phyloP scores from a whole-genome alignment of 2,113 vertebrate genomes.

The Callipepla californica region DNA sequence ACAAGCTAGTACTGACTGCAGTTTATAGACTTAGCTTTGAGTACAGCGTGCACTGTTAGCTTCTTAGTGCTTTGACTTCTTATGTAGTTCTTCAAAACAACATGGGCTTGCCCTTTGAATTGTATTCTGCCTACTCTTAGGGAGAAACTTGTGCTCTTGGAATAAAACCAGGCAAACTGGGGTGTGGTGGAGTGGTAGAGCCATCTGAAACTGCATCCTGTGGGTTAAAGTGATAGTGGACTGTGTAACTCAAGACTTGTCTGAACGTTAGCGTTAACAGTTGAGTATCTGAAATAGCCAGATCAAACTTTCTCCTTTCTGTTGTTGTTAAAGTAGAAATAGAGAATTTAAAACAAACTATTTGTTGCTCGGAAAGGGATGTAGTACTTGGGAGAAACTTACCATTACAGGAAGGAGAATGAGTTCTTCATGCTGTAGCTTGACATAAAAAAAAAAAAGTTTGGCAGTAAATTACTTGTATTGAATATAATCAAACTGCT shows the following conservation, averaged over 20 bases:
- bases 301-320: background rate
- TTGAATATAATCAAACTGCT: background rate
- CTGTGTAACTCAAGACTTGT: background rate
- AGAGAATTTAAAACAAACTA: background rate
- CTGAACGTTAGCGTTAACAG: background rate
- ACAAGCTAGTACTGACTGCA: background rate
- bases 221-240: background rate
- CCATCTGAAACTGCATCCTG: background rate
- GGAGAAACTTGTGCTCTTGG: too few species aligned
- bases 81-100: accelerated
- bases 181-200: background rate
- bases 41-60: background rate
- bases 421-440: background rate
- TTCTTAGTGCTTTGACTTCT: background rate
- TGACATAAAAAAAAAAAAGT: background rate
- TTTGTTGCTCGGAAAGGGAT: background rate
- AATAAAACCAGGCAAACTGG: background rate
- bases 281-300: background rate
- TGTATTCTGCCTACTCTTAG: background rate
- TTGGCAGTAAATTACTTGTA: background rate
- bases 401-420: background rate
- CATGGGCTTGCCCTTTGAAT: background rate
- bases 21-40: background rate
- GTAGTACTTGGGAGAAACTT: background rate
- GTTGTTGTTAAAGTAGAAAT: background rate